Conservation (phyloP, 1,140 invertebrate genomes). For the Sarcophaga bullata region DNA sequence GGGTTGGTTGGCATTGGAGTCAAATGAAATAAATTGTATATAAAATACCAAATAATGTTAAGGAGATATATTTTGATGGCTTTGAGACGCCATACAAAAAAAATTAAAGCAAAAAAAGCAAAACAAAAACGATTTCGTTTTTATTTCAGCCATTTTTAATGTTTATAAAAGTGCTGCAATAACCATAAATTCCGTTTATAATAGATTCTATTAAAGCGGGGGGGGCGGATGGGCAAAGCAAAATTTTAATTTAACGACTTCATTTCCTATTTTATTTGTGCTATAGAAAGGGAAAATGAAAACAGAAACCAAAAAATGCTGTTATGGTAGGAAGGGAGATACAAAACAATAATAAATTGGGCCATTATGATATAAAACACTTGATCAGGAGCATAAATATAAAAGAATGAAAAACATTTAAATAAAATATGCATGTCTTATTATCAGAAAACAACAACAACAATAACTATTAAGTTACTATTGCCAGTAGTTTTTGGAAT, state of each 20-base stretch:
- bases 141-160: neutral
- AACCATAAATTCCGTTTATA: neutral
- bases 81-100: slow-evolving; percentile 19
- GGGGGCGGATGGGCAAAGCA: neutral
- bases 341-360: no score
- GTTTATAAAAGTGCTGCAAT: neutral
- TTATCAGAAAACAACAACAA: no score
- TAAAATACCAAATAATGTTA: neutral
- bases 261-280: neutral
- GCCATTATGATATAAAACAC: no score
- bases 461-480: no score
- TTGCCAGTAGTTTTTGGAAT: no score
- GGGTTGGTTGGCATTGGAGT: neutral
- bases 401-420: no score
- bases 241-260: slow-evolving; percentile 22
- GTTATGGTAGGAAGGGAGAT: no score
- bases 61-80: slow-evolving; percentile 4
- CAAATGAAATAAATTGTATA: neutral
- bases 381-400: no score
- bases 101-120: neutral
- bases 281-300: no score
- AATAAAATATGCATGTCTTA: no score
- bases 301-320: no score
- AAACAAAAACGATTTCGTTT: no score
- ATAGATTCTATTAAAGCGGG: neutral